Evolutionary conservation across 2,797 vertebrate genomes (phyloP).

Genomic region (Apodemus agrarius): DNA sequence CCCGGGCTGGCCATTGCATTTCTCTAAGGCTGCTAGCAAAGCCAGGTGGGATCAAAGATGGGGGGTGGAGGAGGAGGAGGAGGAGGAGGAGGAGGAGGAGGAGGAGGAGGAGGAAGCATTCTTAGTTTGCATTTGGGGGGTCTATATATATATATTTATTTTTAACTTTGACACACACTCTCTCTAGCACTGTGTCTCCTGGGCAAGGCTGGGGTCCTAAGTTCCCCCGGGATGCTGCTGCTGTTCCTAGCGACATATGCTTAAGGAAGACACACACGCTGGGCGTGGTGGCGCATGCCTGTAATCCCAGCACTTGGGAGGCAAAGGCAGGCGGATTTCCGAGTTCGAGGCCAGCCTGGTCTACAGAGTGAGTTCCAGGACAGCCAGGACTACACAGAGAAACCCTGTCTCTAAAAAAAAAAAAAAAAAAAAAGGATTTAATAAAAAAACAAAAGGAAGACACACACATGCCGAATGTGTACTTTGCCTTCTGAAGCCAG

Average conservation of each 20-base stretch:
- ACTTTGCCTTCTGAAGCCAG: neutral
- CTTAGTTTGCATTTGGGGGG: neutral
- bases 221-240: neutral
- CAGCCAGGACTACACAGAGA: too few relatives aligned
- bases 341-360: too few relatives aligned
- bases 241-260: too few relatives aligned
- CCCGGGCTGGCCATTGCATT: accelerated
- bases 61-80: neutral
- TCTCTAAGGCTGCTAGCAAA: neutral
- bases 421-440: too few relatives aligned
- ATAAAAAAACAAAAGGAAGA: too few relatives aligned
- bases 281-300: too few relatives aligned
- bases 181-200: neutral
- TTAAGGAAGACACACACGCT: neutral
- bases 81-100: neutral
- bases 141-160: neutral
- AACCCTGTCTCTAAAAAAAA: too few relatives aligned
- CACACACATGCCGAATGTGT: neutral
- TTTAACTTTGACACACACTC: neutral
- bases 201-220: neutral
- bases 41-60: neutral
- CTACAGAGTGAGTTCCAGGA: too few relatives aligned
- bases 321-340: too few relatives aligned
- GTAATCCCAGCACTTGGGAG: too few relatives aligned
- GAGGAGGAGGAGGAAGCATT: neutral